Evolutionary conservation across 2,113 vertebrate species (phyloP).

Genomic region (Tupaia chinensis): DNA sequence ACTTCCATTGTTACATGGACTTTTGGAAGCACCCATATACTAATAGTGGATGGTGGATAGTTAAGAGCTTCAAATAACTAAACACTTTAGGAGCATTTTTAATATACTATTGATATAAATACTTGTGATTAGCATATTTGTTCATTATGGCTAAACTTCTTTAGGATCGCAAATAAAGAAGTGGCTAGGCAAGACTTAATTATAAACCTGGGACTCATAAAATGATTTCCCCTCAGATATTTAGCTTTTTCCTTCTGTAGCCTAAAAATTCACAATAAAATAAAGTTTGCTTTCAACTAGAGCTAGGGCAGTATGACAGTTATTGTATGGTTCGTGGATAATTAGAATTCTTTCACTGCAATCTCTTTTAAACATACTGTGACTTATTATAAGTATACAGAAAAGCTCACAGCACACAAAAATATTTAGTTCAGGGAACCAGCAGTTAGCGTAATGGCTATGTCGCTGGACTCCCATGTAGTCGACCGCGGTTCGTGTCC

Average conservation of each 20-base stretch:
- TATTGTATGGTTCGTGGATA: background rate
- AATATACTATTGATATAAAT: background rate
- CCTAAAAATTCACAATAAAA: background rate
- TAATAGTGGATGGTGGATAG: background rate
- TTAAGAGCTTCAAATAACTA: constrained; percentile 14
- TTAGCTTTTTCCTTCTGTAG: background rate
- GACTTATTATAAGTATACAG: background rate
- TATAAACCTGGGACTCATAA: background rate
- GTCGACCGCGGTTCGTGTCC: too few relatives aligned
- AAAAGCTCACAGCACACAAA: background rate
- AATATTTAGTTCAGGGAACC: background rate
- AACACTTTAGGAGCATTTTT: background rate
- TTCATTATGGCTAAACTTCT: background rate
- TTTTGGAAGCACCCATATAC: too few relatives aligned
- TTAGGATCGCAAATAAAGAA: constrained; percentile 3
- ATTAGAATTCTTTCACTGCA: background rate
- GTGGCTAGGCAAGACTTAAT: background rate
- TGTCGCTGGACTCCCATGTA: too few relatives aligned
- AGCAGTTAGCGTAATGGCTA: too few relatives aligned
- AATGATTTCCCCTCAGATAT: background rate
- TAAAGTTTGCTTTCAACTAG: background rate
- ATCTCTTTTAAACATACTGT: constrained; percentile 6
- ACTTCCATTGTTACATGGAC: too few relatives aligned
- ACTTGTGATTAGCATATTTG: background rate
- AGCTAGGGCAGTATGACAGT: background rate